phyloP scores from a whole-genome alignment of 2,888 invertebrate genomes.

The Drosophila austrosaltans region DNA sequence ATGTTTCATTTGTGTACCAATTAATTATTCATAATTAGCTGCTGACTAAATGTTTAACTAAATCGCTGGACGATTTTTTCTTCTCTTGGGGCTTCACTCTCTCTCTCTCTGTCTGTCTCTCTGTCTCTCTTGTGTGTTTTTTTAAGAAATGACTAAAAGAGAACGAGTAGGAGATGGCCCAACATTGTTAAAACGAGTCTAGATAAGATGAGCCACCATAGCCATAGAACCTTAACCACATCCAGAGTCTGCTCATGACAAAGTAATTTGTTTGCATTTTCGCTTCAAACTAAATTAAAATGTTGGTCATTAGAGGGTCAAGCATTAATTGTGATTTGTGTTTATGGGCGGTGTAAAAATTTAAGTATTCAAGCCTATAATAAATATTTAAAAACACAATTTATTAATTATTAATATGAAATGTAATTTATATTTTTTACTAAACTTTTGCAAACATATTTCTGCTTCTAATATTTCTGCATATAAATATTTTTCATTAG shows the following conservation, averaged over 20 bases:
- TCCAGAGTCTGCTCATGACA: background rate
- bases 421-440: no score
- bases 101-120: background rate
- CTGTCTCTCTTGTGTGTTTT: conserved; percentile 28
- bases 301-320: conserved; percentile 39
- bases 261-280: conserved; percentile 29
- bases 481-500: no score
- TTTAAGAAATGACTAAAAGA: conserved; percentile 39
- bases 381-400: background rate
- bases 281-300: conserved; percentile 41
- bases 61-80: conserved; percentile 45
- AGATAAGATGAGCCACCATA: background rate
- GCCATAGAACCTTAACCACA: background rate
- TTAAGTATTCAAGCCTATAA: background rate
- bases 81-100: conserved; percentile 5
- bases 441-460: no score
- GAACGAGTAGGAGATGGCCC: conserved; percentile 15
- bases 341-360: conserved; percentile 22
- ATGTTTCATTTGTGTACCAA: conserved; percentile 34
- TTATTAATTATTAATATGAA: no score
- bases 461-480: no score
- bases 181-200: conserved; percentile 8
- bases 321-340: conserved; percentile 56
- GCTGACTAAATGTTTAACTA: conserved; percentile 59
- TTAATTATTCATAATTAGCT: conserved; percentile 71